Evolutionary conservation across 2,888 invertebrate species (phyloP).

Genomic region (Carabus problematicus): DNA sequence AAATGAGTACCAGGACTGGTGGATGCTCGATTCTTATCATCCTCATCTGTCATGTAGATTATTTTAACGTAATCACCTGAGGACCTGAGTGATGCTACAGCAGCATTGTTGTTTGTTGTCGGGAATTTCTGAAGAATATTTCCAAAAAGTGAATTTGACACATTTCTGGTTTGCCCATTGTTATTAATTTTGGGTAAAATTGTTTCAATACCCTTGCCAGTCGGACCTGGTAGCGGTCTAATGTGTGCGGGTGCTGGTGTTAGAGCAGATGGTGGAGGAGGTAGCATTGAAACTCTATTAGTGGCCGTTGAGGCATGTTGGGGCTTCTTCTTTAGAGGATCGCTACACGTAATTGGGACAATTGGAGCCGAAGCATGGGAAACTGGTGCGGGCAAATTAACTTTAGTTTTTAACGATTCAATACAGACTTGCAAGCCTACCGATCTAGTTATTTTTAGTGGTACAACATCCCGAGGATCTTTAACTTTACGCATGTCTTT

Average conservation of each 20-base stretch:
- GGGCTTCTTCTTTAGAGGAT: slow-evolving; percentile 46
- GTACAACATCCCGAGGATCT: slow-evolving; percentile 67
- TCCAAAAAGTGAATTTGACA: slow-evolving; percentile 13
- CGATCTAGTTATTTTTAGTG: slow-evolving; percentile 82
- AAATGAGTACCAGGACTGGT: slow-evolving; percentile 41
- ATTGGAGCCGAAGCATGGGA: slow-evolving; percentile 43
- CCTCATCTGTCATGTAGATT: slow-evolving; percentile 82
- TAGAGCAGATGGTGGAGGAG: neutral
- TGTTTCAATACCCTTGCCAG: slow-evolving; percentile 35
- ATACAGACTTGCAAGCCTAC: slow-evolving; percentile 80
- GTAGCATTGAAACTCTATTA: slow-evolving; percentile 11
- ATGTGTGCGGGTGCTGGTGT: neutral
- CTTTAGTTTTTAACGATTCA: neutral
- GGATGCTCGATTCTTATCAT: slow-evolving; percentile 60
- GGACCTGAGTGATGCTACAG: slow-evolving; percentile 30
- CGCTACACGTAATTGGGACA: slow-evolving; percentile 47
- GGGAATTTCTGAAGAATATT: slow-evolving; percentile 49
- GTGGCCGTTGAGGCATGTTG: slow-evolving; percentile 48
- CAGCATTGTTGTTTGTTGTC: slow-evolving; percentile 30
- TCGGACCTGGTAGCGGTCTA: no score
- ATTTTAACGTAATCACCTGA: slow-evolving; percentile 56
- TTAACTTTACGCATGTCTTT: slow-evolving; percentile 65
- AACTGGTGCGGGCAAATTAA: slow-evolving; percentile 27
- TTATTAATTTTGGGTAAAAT: slow-evolving; percentile 23
- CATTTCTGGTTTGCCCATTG: slow-evolving; percentile 12